These are phyloP conservation scores for Rana temporaria DNA, from an alignment of 2,113 vertebrate species.

Conservation along the genomic window DNA sequence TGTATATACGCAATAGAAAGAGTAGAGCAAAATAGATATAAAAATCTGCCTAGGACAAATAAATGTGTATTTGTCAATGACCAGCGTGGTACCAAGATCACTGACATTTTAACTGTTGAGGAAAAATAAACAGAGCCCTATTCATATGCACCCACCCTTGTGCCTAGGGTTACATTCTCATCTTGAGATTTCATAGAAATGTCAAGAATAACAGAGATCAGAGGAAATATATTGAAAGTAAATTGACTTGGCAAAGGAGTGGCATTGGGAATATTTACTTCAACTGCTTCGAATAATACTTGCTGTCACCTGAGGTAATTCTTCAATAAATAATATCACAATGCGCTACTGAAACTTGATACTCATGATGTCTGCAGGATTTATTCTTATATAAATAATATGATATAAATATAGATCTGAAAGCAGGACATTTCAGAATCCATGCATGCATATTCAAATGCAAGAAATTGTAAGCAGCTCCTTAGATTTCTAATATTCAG, in stretches of 20 bases:
- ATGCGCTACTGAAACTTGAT: background rate
- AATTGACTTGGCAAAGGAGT: slow-evolving; percentile 16
- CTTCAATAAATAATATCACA: background rate
- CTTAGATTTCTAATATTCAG: too few species aligned
- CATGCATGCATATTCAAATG: too few species aligned
- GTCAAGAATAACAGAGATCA: slow-evolving; percentile 31
- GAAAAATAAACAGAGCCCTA: background rate
- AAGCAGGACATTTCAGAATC: too few species aligned
- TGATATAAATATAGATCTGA: too few species aligned
- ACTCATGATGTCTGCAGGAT: background rate
- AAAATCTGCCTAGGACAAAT: too few species aligned
- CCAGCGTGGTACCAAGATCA: background rate
- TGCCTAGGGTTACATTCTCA: slow-evolving; percentile 40
- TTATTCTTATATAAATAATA: too few species aligned
- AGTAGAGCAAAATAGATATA: too few species aligned
- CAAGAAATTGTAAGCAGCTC: too few species aligned
- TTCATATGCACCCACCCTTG: slow-evolving; percentile 30
- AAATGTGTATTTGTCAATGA: background rate
- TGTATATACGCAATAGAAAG: too few species aligned
- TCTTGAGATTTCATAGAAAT: slow-evolving; percentile 19
- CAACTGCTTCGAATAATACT: slow-evolving; percentile 29
- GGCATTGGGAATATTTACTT: background rate
- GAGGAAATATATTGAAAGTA: slow-evolving; percentile 3
- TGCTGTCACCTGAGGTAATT: slow-evolving; percentile 22
- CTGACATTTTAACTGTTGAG: too few species aligned